Conservation (phyloP, 2,888 invertebrate genomes). For the Baronia brevicornis region DNA sequence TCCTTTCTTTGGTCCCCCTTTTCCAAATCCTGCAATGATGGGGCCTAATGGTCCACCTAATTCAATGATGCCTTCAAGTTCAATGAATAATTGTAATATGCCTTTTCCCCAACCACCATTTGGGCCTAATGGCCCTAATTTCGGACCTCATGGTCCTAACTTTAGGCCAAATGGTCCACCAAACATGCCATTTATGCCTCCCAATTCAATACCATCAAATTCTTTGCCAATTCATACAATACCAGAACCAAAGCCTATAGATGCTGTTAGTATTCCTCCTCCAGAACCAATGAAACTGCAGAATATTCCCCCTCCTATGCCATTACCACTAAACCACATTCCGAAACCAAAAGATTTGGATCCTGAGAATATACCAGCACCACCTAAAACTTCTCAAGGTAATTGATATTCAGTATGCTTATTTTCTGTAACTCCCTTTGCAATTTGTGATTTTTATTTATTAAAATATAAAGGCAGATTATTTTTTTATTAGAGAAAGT, state of each 20-base stretch:
- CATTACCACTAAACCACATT: slow-evolving; percentile 76
- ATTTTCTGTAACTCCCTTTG: slow-evolving; percentile 10
- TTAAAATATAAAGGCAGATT: not conserved
- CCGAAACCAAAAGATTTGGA: slow-evolving; percentile 78
- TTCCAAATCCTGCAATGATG: slow-evolving; percentile 32
- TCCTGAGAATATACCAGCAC: slow-evolving; percentile 71
- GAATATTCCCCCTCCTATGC: slow-evolving; percentile 77
- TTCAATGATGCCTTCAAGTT: slow-evolving; percentile 40
- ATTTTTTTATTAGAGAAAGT: not conserved
- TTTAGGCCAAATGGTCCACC: slow-evolving; percentile 32
- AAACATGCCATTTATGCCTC: slow-evolving; percentile 46
- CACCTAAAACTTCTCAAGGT: slow-evolving; percentile 49
- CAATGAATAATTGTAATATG: slow-evolving; percentile 39
- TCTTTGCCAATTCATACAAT: slow-evolving; percentile 26
- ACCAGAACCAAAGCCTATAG: slow-evolving; percentile 35
- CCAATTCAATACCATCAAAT: slow-evolving; percentile 29
- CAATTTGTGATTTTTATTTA: slow-evolving; percentile 11
- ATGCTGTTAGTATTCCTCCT: slow-evolving; percentile 32
- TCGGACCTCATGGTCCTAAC: slow-evolving; percentile 16
- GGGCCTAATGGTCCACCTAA: slow-evolving; percentile 40
- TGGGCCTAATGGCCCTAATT: slow-evolving; percentile 15
- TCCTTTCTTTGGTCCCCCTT: slow-evolving; percentile 38
- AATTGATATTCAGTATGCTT: slow-evolving; percentile 22
- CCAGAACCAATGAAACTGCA: slow-evolving; percentile 75
- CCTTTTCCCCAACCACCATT: slow-evolving; percentile 53